These are phyloP conservation scores for Meghimatium bilineatum DNA, from an alignment of 2,888 invertebrate species.

Conservation along the genomic window DNA sequence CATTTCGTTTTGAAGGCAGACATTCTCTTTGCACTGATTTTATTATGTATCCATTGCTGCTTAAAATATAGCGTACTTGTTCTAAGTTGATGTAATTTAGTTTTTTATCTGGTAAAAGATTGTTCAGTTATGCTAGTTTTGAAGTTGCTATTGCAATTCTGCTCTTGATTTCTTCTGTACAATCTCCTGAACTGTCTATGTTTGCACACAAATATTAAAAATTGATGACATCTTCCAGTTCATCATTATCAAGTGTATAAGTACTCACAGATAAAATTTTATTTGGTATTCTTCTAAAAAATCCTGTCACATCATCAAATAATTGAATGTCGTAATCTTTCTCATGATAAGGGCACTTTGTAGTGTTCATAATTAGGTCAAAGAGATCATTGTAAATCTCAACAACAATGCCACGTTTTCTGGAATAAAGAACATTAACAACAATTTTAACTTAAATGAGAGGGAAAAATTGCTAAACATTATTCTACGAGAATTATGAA, in stretches of 20 bases:
- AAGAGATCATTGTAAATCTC: conserved; percentile 49
- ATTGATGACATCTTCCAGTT: no score
- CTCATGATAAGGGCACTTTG: conserved; percentile 44
- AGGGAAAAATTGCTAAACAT: background rate
- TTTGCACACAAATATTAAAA: no score
- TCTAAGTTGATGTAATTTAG: no score
- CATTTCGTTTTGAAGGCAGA: no score
- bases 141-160: no score
- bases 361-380: conserved; percentile 42
- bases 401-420: conserved; percentile 39
- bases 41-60: no score
- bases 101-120: no score
- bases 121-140: no score
- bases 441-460: background rate
- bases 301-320: conserved; percentile 1
- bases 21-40: no score
- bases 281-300: conserved; percentile 16
- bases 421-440: background rate
- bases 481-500: background rate
- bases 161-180: no score
- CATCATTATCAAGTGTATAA: background rate
- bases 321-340: conserved; percentile 27
- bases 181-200: no score
- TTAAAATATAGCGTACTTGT: no score
- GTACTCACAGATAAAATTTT: conserved; percentile 10